These are phyloP conservation scores for Hoplostethus mediterraneus DNA, from an alignment of 2,797 vertebrate genomes.

Conservation along the genomic window DNA sequence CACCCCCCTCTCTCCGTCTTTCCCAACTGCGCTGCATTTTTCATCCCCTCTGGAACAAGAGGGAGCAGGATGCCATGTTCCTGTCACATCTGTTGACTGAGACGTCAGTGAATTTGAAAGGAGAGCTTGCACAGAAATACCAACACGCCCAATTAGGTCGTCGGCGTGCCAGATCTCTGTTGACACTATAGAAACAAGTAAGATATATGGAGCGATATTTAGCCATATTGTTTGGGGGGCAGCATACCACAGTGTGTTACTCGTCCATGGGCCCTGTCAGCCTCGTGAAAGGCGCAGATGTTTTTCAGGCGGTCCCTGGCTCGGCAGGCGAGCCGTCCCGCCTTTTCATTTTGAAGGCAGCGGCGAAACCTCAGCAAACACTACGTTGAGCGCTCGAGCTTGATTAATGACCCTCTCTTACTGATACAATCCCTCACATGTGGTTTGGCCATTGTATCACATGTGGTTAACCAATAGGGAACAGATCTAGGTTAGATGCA, in stretches of 20 bases:
- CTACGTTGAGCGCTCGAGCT: conserved; percentile 54
- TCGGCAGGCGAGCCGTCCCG: conserved; percentile 51
- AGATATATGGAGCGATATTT: conserved; percentile 29
- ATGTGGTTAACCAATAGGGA: conserved; percentile 81
- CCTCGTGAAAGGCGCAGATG: conserved; percentile 46
- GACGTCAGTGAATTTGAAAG: conserved; percentile 20
- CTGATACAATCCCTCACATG: conserved; percentile 80
- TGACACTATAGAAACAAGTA: conserved; percentile 4
- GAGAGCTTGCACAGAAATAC: neutral
- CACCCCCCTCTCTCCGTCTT: neutral
- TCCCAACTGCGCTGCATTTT: conserved; percentile 3
- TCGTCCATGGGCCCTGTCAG: conserved; percentile 24
- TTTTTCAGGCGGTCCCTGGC: conserved; percentile 46
- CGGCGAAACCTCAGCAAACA: conserved; percentile 78
- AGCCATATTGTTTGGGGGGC: conserved; percentile 30
- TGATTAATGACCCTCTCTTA: conserved; percentile 80
- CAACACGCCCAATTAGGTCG: conserved; percentile 6
- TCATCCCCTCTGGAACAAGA: neutral
- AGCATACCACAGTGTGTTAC: conserved; percentile 36
- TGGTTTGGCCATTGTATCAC: conserved; percentile 81
- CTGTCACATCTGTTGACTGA: conserved; percentile 19
- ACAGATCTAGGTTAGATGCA: conserved; percentile 67
- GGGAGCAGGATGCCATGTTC: conserved; percentile 5
- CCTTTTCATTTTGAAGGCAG: conserved; percentile 68
- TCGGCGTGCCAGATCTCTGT: conserved; percentile 1